Conservation (phyloP, 2,797 vertebrate species). For the Manis javanica region DNA sequence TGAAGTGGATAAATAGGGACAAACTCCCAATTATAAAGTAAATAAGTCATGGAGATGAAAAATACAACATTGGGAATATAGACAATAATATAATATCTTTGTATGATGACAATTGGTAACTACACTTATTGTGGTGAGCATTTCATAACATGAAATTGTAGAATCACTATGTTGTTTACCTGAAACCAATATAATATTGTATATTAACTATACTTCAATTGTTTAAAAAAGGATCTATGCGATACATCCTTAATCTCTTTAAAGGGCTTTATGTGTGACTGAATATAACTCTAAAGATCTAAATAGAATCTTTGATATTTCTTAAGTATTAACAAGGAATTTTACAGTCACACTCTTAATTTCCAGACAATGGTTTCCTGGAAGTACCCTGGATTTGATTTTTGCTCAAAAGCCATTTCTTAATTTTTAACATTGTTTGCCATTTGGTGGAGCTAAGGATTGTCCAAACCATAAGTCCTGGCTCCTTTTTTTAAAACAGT, state of each 20-base stretch:
- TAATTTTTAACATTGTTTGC: neutral
- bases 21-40: too few relatives aligned
- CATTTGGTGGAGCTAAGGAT: neutral
- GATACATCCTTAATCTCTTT: neutral
- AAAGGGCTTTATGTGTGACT: neutral
- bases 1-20: too few relatives aligned
- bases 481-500: neutral
- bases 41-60: too few relatives aligned
- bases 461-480: neutral
- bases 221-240: neutral
- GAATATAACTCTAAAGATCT: neutral
- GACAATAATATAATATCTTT: too few relatives aligned
- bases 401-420: neutral
- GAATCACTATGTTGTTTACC: too few relatives aligned
- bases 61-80: too few relatives aligned
- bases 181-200: too few relatives aligned
- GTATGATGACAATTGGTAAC: too few relatives aligned
- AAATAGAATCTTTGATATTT: neutral
- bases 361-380: neutral
- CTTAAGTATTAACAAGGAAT: neutral
- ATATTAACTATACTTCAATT: too few relatives aligned
- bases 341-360: neutral
- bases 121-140: too few relatives aligned
- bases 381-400: neutral
- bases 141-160: too few relatives aligned